Evolutionary conservation across 2,797 vertebrate genomes (phyloP).

Genomic region (Brotula barbata): DNA sequence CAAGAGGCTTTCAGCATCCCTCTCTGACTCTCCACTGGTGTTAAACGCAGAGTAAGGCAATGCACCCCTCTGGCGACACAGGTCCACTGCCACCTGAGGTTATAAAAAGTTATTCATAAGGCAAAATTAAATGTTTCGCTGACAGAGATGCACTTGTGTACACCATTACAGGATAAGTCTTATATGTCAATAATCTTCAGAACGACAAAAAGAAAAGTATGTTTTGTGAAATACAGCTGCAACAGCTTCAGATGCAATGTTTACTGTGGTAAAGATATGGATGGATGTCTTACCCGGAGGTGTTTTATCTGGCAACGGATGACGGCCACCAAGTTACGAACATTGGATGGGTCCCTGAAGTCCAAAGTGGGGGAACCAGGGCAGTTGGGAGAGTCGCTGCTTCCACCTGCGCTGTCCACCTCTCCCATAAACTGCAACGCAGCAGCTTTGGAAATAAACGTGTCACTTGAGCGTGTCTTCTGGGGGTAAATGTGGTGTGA

Average conservation of each 20-base stretch:
- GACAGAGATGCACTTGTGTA: background rate
- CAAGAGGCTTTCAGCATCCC: slow-evolving; percentile 82
- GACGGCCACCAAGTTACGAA: slow-evolving; percentile 81
- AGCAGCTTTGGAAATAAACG: slow-evolving; percentile 75
- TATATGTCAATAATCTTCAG: too few species aligned
- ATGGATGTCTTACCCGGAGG: slow-evolving; percentile 74
- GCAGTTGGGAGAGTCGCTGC: slow-evolving; percentile 72
- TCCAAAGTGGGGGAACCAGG: slow-evolving; percentile 82
- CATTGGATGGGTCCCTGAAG: slow-evolving; percentile 83
- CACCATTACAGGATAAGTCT: too few species aligned
- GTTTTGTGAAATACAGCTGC: too few species aligned
- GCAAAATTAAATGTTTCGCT: background rate
- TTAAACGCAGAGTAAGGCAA: slow-evolving; percentile 74
- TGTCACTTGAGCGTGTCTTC: slow-evolving; percentile 76
- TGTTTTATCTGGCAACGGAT: slow-evolving; percentile 88
- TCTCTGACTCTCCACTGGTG: slow-evolving; percentile 74
- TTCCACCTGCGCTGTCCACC: slow-evolving; percentile 66
- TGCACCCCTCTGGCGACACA: slow-evolving; percentile 80
- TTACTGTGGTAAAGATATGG: too few species aligned
- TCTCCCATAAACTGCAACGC: slow-evolving; percentile 73
- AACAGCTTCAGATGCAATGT: too few species aligned
- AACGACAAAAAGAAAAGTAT: slow-evolving; percentile 3
- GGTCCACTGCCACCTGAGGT: slow-evolving; percentile 80
- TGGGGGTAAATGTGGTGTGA: slow-evolving; percentile 58
- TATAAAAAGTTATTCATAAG: background rate